Evolutionary conservation across 35 echinoderm and acorn worm species (phyloP).

Genomic region (Holothuria glaberrima): DNA sequence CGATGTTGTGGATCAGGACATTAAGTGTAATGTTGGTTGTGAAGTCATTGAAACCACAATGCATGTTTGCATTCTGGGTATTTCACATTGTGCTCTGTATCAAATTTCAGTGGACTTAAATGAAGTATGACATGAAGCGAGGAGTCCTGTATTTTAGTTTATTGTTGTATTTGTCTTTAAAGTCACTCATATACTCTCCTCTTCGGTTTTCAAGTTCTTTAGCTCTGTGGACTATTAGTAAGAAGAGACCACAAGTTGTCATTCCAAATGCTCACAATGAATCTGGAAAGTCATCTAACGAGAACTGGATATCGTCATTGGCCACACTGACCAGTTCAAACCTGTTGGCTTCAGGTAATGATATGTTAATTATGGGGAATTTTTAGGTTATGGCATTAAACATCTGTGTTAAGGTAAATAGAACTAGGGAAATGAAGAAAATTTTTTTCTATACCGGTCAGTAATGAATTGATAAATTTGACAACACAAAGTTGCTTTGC

Average conservation of each 20-base stretch:
- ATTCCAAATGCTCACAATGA: constrained; percentile 80
- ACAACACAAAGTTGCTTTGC: too few relatives aligned
- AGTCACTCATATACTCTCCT: too few relatives aligned
- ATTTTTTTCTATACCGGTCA: not conserved
- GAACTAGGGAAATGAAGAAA: not conserved
- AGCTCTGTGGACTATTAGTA: constrained; percentile 85
- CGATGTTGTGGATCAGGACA: too few relatives aligned
- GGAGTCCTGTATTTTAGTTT: not conserved
- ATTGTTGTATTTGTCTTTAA: not conserved
- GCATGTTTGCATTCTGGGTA: too few relatives aligned
- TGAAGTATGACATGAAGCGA: not conserved
- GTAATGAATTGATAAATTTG: too few relatives aligned
- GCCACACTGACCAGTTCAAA: constrained; percentile 84
- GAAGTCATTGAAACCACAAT: too few relatives aligned
- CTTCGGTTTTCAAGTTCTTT: constrained; percentile 55
- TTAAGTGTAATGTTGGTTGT: too few relatives aligned
- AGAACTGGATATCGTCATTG: constrained; percentile 93
- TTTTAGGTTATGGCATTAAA: not conserved
- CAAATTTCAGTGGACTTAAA: not conserved
- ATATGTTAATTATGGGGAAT: too few relatives aligned
- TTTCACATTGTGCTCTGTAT: not conserved
- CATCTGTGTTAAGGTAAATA: not conserved
- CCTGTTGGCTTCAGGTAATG: constrained; percentile 85
- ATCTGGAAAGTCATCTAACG: constrained; percentile 17
- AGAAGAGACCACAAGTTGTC: constrained; percentile 84